Evolutionary conservation across 1,140 invertebrate species (phyloP).

Genomic region (Cheumatopsyche charites): DNA sequence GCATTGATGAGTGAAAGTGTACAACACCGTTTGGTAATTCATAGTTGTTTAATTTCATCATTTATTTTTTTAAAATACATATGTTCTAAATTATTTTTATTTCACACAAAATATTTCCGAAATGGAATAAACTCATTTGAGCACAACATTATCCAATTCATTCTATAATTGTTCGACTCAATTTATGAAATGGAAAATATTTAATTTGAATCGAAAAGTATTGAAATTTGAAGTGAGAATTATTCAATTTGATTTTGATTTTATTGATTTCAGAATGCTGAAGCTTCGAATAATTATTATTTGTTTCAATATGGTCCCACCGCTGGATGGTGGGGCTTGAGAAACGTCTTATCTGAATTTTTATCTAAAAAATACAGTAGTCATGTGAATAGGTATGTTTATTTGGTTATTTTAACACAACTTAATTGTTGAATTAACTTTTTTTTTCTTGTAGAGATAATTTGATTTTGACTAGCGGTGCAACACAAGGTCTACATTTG

Average conservation of each 20-base stretch:
- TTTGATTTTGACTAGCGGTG: conserved; percentile 69
- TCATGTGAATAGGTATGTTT: conserved; percentile 54
- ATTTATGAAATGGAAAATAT: too few species aligned
- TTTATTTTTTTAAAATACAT: too few species aligned
- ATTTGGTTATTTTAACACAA: conserved; percentile 1
- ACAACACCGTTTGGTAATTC: conserved; percentile 58
- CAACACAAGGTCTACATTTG: conserved; percentile 67
- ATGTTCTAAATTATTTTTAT: conserved; percentile 39
- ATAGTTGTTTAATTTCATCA: conserved; percentile 6
- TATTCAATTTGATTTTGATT: background rate
- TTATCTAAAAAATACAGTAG: conserved; percentile 58
- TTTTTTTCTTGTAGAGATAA: conserved; percentile 58
- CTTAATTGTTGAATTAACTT: conserved; percentile 19
- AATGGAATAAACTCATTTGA: too few species aligned
- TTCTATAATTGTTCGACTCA: too few species aligned
- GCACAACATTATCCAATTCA: too few species aligned
- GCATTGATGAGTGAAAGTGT: conserved; percentile 60
- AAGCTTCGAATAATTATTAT: conserved; percentile 58
- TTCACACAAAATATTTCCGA: too few species aligned
- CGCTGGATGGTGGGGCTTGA: conserved; percentile 60
- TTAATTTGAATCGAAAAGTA: too few species aligned
- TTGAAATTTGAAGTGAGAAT: too few species aligned
- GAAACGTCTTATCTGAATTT: conserved; percentile 61
- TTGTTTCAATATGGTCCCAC: conserved; percentile 66
- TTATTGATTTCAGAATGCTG: conserved; percentile 56